Evolutionary conservation across 2,113 vertebrate species (phyloP), one percentile per base, ranked within the genome.

Genomic region (Melanostigma gelatinosum): DNA sequence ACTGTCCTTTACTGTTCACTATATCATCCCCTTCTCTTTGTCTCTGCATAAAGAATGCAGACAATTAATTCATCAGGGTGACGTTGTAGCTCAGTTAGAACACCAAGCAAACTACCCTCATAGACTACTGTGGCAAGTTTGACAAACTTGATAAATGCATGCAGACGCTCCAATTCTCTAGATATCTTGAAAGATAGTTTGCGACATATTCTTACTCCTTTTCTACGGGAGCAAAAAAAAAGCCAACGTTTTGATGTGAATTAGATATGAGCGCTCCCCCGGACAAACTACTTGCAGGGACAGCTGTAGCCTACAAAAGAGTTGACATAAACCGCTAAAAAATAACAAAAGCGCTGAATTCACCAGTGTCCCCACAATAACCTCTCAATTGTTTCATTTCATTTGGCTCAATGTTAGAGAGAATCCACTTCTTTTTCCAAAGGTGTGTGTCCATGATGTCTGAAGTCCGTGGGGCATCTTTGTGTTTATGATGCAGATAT

Each of bases 1-100:
- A 89, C 76, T 86, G 77, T 87, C 83, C 84, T 77, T 80, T 60
- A 65, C 87, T 88, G 79, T 85, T 93, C 75, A 68, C 72, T 79
- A 48, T 65, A 72, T 84, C 78, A 72, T 72, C 65, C 61, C 48
- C 42, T 12, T 63, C 66, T 64, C 70, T 77, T 55, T 18, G 64
- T 79, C 76, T 86, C 75, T 80, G 84, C 84, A 81, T 81, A 79
- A 82, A 61, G 71, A 87, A 81, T 55, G 29, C 44, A 86, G 86
- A 80, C 73, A 83, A 88, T 86, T 86, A 61, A 81, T 90, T 86
- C 63, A 85, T 84, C 78, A 75, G 77, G 76, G 87, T 76, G 84
- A 85, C 87, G 85, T 81, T 87, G 72, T n/a, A 44, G 70, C 81
- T 87, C 81, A 68, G 76, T 7, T 32, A 79, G 71, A 74, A 55